phyloP scores from a whole-genome alignment of 1,140 invertebrate species.

The Stegodyphus dumicola region DNA sequence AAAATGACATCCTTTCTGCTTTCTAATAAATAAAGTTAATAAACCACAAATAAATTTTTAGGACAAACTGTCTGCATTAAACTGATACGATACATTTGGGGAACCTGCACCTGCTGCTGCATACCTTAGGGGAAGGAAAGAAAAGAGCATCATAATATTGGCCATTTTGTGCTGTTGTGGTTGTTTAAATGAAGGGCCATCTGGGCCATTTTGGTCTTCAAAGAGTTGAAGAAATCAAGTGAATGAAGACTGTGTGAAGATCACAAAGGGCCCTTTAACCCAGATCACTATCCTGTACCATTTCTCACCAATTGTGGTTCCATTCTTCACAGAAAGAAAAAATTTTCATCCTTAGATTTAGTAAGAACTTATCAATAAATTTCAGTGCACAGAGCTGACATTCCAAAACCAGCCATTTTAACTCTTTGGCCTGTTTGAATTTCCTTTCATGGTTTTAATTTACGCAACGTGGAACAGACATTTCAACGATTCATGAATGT shows the following conservation, averaged over 20 bases:
- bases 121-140: too few relatives aligned
- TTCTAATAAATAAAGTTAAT: too few relatives aligned
- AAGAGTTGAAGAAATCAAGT: slow-evolving; percentile 40
- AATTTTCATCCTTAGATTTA: slow-evolving; percentile 33
- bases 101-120: too few relatives aligned
- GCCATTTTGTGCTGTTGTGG: too few relatives aligned
- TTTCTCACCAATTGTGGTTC: slow-evolving; percentile 8
- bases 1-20: too few relatives aligned
- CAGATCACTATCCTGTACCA: slow-evolving; percentile 60
- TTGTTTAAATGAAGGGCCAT: too few relatives aligned
- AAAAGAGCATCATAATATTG: too few relatives aligned
- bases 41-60: too few relatives aligned
- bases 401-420: not conserved
- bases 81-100: too few relatives aligned
- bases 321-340: not conserved
- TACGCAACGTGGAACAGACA: not conserved
- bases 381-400: slow-evolving; percentile 33
- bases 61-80: too few relatives aligned
- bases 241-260: slow-evolving; percentile 60
- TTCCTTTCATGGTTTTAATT: not conserved
- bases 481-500: not conserved
- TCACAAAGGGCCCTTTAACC: slow-evolving; percentile 48
- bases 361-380: slow-evolving; percentile 55
- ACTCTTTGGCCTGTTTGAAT: not conserved
- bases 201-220: too few relatives aligned